Conservation (phyloP, 2,888 invertebrate species). For the Drosophila lacicola region DNA sequence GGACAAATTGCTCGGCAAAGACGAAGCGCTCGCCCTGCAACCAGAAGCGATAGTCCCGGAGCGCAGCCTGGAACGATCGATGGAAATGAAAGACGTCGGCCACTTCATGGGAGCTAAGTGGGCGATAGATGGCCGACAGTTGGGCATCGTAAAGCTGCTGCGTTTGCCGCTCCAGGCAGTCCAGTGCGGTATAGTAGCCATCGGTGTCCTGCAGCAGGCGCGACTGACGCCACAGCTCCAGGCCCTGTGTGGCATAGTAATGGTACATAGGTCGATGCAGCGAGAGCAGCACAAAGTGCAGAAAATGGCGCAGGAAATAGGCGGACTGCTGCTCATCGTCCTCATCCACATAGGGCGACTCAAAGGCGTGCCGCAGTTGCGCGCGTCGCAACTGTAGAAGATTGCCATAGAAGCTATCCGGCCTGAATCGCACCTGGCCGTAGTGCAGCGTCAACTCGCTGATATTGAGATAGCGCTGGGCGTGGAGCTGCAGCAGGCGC, state of each 20-base stretch:
- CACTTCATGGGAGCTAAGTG: conserved; percentile 62
- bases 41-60: conserved; percentile 82
- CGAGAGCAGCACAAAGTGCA: conserved; percentile 75
- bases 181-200: conserved; percentile 80
- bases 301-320: conserved; percentile 79
- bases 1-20: conserved; percentile 81
- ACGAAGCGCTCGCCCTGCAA: conserved; percentile 81
- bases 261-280: conserved; percentile 79
- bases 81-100: conserved; percentile 72
- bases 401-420: conserved; percentile 62
- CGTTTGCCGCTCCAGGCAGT: conserved; percentile 78
- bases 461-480: conserved; percentile 67
- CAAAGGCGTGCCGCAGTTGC: conserved; percentile 63
- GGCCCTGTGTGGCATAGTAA: conserved; percentile 81
- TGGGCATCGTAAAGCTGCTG: conserved; percentile 54
- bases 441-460: conserved; percentile 55
- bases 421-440: conserved; percentile 25
- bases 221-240: conserved; percentile 79
- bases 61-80: conserved; percentile 74
- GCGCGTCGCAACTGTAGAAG: conserved; percentile 67
- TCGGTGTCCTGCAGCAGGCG: conserved; percentile 73
- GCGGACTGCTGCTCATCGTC: conserved; percentile 78
- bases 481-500: conserved; percentile 72
- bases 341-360: conserved; percentile 66
- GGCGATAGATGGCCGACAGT: conserved; percentile 52